Base-by-base conservation (phyloP, 2,888 invertebrate genomes). In the Podotricha telesiphe region DNA sequence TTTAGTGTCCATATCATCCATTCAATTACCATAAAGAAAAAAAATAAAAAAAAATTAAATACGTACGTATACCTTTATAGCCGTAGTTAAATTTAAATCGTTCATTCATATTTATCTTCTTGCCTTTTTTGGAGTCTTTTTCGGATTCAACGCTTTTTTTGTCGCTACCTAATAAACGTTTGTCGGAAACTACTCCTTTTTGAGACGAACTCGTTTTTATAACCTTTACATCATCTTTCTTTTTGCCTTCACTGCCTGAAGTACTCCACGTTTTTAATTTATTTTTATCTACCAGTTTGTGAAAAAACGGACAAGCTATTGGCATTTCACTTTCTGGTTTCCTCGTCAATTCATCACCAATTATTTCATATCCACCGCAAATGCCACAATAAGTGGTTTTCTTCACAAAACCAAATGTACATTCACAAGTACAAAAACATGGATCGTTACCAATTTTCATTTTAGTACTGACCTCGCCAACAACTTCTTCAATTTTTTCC, bases 31-130 rank as follows among this genome's bases (percentile, higher is more conserved):
- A 40, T 42, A 64, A 3, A 42, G 51, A 65, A 58, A 37, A 45
- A 37, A 37, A 2, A 58, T 62, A 50, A 11, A 17, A 6, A 19
- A 53, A 55, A 64, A 71, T 50, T 50, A 55, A 82, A 83, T 90
- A 92, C 91, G 78, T 91, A 91, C 91, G 88, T 85, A 90, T 91
- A 89, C 92, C 92, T 89, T 86, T 83, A 79, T 89, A 92, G 71
- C 91, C 93, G 73, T 91, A 91, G 69, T 91, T 89, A 75, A 89
- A 92, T 82, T 89, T 87, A 76, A 92, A 91, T 80, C 85, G 85
- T 48, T 86, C 83, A 65, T 90, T 85, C 65, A 78, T 84, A 75
- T 77, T 85, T 77, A 79, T 83, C 77, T 82, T 84, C 80, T 83
- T 86, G 53, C 79, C 73, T 74, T 86, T 86, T 82, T 84, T 87